phyloP scores from a whole-genome alignment of 1,140 invertebrate genomes.

The Brachionus koreanus region DNA sequence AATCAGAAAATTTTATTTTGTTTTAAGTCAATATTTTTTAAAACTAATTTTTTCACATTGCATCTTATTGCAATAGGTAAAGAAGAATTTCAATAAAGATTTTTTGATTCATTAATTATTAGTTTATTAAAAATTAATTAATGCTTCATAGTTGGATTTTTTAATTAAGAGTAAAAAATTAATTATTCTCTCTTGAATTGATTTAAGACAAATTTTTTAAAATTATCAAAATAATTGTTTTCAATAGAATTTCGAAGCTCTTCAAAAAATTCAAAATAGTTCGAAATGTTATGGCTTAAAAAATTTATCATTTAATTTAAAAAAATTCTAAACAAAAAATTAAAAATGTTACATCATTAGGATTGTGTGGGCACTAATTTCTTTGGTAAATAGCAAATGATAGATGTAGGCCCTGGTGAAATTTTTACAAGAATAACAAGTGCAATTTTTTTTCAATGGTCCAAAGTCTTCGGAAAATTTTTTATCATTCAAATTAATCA shows the following conservation, averaged over 20 bases:
- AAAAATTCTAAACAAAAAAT: neutral
- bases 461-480: slow-evolving; percentile 29
- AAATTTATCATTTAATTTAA: neutral
- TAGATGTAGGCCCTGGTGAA: slow-evolving; percentile 23
- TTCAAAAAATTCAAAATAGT: slow-evolving; percentile 38
- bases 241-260: slow-evolving; percentile 27
- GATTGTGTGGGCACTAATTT: slow-evolving; percentile 28
- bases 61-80: neutral
- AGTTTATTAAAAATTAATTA: neutral
- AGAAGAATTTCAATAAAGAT: neutral
- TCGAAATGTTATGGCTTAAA: slow-evolving; percentile 16
- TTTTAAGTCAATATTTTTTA: too few species aligned
- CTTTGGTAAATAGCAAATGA: slow-evolving; percentile 37
- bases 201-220: slow-evolving; percentile 16
- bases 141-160: neutral
- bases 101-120: neutral
- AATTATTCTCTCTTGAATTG: neutral
- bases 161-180: neutral
- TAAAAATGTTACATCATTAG: slow-evolving; percentile 20
- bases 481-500: slow-evolving; percentile 33
- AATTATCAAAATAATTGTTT: slow-evolving; percentile 12
- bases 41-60: neutral
- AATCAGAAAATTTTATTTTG: neutral
- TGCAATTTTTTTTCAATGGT: neutral
- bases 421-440: slow-evolving; percentile 39